These are phyloP conservation scores for Ia io DNA, from an alignment of 2,113 vertebrate genomes.

Conservation along the genomic window DNA sequence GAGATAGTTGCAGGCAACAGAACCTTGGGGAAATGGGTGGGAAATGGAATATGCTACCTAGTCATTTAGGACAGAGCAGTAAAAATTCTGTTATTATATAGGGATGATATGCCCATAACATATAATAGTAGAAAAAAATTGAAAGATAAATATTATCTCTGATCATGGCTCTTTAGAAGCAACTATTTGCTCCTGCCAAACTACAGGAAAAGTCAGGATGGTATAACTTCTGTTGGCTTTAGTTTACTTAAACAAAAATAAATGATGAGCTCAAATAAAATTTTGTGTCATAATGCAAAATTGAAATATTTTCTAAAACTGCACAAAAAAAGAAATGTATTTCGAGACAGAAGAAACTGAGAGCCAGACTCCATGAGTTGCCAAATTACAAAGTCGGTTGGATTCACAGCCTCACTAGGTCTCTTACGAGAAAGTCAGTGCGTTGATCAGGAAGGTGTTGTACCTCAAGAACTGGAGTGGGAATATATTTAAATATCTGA, in stretches of 20 bases:
- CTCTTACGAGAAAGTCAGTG: neutral
- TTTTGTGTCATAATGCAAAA: neutral
- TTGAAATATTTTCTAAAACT: neutral
- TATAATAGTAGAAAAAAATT: neutral
- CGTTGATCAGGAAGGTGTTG: neutral
- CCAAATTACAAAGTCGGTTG: slow-evolving; percentile 7
- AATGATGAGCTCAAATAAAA: neutral
- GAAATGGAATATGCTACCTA: neutral
- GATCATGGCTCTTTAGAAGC: neutral
- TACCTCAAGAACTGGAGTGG: neutral
- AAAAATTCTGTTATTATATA: neutral
- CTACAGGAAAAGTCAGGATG: neutral
- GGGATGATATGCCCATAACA: neutral
- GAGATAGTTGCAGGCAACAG: neutral
- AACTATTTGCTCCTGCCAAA: neutral
- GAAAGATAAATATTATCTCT: neutral
- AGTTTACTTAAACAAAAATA: neutral
- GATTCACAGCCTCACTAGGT: neutral
- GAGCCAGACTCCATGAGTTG: neutral
- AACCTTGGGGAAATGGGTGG: neutral
- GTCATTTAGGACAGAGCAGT: neutral
- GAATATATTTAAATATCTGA: neutral
- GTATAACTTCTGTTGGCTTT: neutral
- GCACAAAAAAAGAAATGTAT: neutral
- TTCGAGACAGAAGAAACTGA: neutral